Conservation (phyloP, 2,888 invertebrate species). For the Periphyllus acericola region DNA sequence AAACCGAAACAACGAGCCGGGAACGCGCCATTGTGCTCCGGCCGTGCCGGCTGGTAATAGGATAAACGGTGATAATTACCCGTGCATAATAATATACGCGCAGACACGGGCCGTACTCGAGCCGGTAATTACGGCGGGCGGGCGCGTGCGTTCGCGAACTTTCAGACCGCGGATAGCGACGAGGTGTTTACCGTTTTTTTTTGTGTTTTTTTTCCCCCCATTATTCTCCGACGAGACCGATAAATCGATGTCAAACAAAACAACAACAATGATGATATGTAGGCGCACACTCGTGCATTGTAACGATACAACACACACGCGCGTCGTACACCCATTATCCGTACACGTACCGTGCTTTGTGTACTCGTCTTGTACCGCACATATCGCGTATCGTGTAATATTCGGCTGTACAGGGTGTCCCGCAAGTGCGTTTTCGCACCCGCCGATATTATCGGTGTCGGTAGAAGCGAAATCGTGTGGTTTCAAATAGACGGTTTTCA, state of each 20-base stretch:
- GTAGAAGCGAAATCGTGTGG: no score
- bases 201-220: no score
- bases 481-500: no score
- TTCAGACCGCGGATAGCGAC: conserved; percentile 27
- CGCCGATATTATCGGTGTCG: no score
- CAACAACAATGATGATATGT: no score
- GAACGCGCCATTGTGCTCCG: background rate
- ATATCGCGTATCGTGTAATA: no score
- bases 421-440: no score
- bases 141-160: conserved; percentile 56
- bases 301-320: background rate
- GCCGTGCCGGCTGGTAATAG: background rate
- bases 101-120: background rate
- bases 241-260: conserved; percentile 43
- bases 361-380: no score
- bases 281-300: background rate
- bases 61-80: background rate
- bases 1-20: conserved; percentile 10
- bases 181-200: conserved; percentile 34
- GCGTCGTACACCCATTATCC: background rate
- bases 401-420: no score
- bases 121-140: conserved; percentile 9
- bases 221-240: background rate
- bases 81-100: background rate
- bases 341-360: no score